These are phyloP conservation scores for Cenopis cana DNA, from an alignment of 2,888 invertebrate genomes.

Conservation along the genomic window DNA sequence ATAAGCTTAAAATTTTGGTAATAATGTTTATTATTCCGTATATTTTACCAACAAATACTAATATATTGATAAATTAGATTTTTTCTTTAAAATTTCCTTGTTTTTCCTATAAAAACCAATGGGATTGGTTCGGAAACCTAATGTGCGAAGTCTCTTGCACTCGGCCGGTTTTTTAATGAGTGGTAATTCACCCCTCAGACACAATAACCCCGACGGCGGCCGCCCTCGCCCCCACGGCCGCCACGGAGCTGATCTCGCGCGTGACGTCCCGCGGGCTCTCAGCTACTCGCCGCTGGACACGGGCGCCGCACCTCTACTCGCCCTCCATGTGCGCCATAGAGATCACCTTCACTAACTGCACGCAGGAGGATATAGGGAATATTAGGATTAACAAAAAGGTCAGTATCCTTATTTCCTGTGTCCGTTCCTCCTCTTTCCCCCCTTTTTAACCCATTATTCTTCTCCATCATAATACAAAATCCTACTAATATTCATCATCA, in stretches of 20 bases:
- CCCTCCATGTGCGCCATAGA: constrained; percentile 93
- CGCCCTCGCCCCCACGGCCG: constrained; percentile 84
- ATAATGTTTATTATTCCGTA: too few species aligned
- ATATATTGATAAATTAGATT: too few species aligned
- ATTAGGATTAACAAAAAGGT: constrained; percentile 91
- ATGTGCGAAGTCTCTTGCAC: too few species aligned
- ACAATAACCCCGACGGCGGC: constrained; percentile 86
- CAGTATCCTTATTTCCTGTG: constrained; percentile 43
- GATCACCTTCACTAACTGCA: constrained; percentile 90
- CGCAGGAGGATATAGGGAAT: constrained; percentile 86
- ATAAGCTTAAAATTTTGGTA: too few species aligned
- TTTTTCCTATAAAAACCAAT: too few species aligned
- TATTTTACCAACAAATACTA: too few species aligned
- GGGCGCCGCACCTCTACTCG: constrained; percentile 93
- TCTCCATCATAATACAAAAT: too few species aligned
- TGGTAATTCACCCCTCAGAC: constrained; percentile 51
- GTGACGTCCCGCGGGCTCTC: constrained; percentile 89
- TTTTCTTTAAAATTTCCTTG: too few species aligned
- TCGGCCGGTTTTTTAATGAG: too few species aligned
- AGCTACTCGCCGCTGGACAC: constrained; percentile 87
- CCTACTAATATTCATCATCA: too few species aligned
- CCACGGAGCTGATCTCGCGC: constrained; percentile 88
- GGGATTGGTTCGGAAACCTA: too few species aligned
- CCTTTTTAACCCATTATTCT: too few species aligned
- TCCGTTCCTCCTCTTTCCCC: background rate